Evolutionary conservation across 2,113 vertebrate species (phyloP).

Genomic region (Megaceryle maxima): DNA sequence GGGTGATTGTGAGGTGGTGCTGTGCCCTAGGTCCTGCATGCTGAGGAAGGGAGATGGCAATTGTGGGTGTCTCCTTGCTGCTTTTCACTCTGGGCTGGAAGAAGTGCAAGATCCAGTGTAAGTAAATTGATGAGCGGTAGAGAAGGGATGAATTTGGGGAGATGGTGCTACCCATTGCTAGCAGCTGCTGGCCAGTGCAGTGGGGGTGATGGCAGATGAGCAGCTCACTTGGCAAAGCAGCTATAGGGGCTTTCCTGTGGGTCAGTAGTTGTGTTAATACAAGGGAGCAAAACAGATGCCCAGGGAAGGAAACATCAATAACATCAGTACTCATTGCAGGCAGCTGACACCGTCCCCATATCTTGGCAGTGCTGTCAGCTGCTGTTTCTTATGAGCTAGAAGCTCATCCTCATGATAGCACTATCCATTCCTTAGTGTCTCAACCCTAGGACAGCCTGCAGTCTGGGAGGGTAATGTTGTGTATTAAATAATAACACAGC

Average conservation of each 20-base stretch:
- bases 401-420: not conserved
- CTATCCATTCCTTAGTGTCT: not conserved
- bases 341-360: not conserved
- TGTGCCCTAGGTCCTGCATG: fast-evolving
- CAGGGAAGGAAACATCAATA: not conserved
- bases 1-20: not conserved
- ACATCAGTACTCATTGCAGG: not conserved
- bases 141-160: not conserved
- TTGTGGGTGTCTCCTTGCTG: not conserved
- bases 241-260: not conserved
- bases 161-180: not conserved
- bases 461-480: not conserved
- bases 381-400: not conserved
- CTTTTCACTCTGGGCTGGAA: not conserved
- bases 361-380: not conserved
- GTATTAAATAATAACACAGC: conserved; percentile 15
- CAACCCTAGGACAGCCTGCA: not conserved
- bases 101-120: not conserved
- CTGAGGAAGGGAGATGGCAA: not conserved
- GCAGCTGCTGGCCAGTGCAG: fast-evolving
- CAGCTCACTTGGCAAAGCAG: not conserved
- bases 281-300: not conserved
- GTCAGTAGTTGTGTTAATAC: not conserved
- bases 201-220: not conserved
- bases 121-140: not conserved